Base-by-base conservation (phyloP, 2,113 vertebrate species). In the Lepus timidus region DNA sequence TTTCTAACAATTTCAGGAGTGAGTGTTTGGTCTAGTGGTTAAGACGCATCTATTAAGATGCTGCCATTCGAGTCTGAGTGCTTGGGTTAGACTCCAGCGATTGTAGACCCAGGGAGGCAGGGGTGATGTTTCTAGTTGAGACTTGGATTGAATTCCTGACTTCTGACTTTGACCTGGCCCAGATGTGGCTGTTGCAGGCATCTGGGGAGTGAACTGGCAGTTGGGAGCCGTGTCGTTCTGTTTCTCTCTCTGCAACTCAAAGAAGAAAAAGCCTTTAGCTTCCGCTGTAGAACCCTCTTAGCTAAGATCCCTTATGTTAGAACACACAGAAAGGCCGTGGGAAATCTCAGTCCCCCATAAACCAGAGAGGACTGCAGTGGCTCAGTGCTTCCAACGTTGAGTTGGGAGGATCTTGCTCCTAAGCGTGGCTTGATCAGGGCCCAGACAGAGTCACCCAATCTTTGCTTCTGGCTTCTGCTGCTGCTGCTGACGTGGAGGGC, bases 281-380 rank as follows among this genome's bases (percentile, higher is more conserved):
- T 91, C 51, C n/a, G 51, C n/a, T 17, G 29, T 11, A 78, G 81
- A 58, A 58, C 11, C 67, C 29, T 39, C 29, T 36, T 55, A 23
- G 0, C 17, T 31, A 39, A 25, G 71, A 61, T 61, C 55, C 23
- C 89, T 88, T n/a, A 86, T 70, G 52, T 51, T 84, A 25, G 73
- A 80, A 85, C 22, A 55, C 16, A 44, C 11, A 62, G 58, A 89
- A 82, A 65, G 36, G 22, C n/a, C 36, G 11, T 71, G n/a, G 31
- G n/a, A 70, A 67, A 68, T 87, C 64, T 55, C 62, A 84, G 84
- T 23, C n/a, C 36, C 83, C 22, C 52, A 39, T 88, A 44, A 96
- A 64, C 51, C 14, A 14, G 29, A 67, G 87, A 67, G 29, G 29
- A 85, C 81, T 82, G 64, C 25, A 67, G 16, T n/a, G 36, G 27